phyloP scores from a whole-genome alignment of 2,113 vertebrate genomes.

The Apus apus region DNA sequence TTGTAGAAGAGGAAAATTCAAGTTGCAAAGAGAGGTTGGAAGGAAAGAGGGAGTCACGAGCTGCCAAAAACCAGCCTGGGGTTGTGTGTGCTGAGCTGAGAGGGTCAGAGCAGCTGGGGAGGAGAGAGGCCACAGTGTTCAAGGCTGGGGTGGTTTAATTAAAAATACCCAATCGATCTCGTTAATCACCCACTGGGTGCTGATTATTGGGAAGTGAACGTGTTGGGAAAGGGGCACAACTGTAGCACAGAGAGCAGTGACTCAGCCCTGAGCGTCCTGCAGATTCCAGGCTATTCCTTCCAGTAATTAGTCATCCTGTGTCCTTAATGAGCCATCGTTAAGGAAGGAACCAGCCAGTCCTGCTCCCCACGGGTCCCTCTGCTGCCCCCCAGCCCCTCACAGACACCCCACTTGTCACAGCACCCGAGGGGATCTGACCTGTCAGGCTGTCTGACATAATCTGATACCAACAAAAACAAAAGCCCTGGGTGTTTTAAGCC shows the following conservation, averaged over 20 bases:
- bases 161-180: not conserved
- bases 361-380: not conserved
- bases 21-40: not conserved
- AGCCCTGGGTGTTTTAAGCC: not conserved
- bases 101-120: not conserved
- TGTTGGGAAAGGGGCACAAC: not conserved
- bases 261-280: not conserved
- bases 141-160: not conserved
- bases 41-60: not conserved
- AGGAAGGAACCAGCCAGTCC: not conserved
- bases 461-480: not conserved
- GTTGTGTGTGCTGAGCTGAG: fast-evolving
- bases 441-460: fast-evolving
- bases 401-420: too few relatives aligned
- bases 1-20: not conserved
- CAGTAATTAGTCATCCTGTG: not conserved
- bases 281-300: fast-evolving
- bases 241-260: not conserved
- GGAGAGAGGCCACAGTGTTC: too few relatives aligned
- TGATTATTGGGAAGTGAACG: not conserved
- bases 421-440: not conserved
- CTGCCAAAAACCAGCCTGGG: not conserved
- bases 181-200: not conserved
- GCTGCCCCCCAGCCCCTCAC: too few relatives aligned
- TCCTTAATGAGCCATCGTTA: not conserved